Evolutionary conservation across 2,797 vertebrate species (phyloP), one percentile per base, ranked within the genome.

Genomic region (Zalophus californianus): DNA sequence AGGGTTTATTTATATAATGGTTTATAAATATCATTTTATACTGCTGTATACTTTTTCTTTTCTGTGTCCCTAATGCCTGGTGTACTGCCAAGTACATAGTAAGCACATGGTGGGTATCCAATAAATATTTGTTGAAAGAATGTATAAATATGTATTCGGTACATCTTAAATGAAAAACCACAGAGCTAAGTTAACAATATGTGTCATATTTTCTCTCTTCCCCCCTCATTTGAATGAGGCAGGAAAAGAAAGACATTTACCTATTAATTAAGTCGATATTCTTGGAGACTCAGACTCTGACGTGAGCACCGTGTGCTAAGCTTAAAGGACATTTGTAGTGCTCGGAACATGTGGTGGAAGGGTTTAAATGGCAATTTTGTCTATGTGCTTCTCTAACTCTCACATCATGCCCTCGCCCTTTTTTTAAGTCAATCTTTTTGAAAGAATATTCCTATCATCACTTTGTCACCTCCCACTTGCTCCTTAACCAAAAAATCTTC

Each of bases 121-220:
- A 16, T 90, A 97, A 88, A 86, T 92, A 72, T 84, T 86, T 84
- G 38, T 97, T 60, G 82, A 96, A 86, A 94, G 70, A 78, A 86
- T 91, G 35, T 90, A 79, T 88, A 32, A 72, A 60, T 87, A 92
- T 96, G 27, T 90, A 92, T 90, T 93, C 54, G 90, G 23, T 54
- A 35, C 94, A 86, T 94, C 86, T 93, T 92, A 93, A 95, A 78
- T 92, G 91, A 96, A 96, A 95, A 70, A 70, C 91, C 54, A 94
- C 54, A 86, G 85, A 94, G 48, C 35, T 38, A 83, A 94, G 41
- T 91, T 73, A 94, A 79, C 41, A 90, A 21, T 86, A 35, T 68
- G 13, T 94, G 41, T 91, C 38, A 20, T 68, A 41, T 78, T 96
- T 89, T 87, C 60, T 70, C 83, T 86, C 77, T 83, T 50, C 0